Evolutionary conservation across 1,140 invertebrate genomes (phyloP).

Genomic region (Micrasema longulum): DNA sequence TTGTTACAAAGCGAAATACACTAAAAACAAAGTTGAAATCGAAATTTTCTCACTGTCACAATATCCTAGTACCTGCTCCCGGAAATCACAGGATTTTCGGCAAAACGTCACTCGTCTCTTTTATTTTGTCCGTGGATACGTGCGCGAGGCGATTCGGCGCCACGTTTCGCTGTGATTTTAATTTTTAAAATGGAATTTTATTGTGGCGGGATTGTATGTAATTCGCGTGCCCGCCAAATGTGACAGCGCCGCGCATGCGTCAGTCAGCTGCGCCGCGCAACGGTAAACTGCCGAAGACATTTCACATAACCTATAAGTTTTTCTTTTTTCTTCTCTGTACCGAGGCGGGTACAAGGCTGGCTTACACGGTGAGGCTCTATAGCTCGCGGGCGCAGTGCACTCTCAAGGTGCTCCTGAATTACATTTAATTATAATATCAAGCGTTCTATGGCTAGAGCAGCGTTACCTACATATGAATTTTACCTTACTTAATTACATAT

Average conservation of each 20-base stretch:
- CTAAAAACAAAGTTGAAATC: background rate
- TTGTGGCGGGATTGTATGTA: constrained; percentile 25
- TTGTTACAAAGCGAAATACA: background rate
- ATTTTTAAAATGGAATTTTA: background rate
- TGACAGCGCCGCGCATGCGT: constrained; percentile 39
- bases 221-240: constrained; percentile 14
- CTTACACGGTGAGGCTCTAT: constrained; percentile 27
- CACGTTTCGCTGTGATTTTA: background rate
- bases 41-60: background rate
- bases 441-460: background rate
- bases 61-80: background rate
- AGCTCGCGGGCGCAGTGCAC: background rate
- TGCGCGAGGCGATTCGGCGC: constrained; percentile 2
- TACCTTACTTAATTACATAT: background rate
- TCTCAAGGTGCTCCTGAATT: background rate
- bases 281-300: constrained; percentile 54
- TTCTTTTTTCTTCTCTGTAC: constrained; percentile 38
- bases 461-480: background rate
- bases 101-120: constrained; percentile 1
- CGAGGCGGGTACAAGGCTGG: constrained; percentile 29
- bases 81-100: background rate
- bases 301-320: constrained; percentile 49
- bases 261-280: constrained; percentile 48
- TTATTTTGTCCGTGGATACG: background rate
- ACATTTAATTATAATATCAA: background rate